Percentiles rank a stretch among this genome's conserved stretches.
These are phyloP conservation scores for Leptoclinus maculatus DNA, from an alignment of 2,797 vertebrate genomes.

Conservation along the genomic window DNA sequence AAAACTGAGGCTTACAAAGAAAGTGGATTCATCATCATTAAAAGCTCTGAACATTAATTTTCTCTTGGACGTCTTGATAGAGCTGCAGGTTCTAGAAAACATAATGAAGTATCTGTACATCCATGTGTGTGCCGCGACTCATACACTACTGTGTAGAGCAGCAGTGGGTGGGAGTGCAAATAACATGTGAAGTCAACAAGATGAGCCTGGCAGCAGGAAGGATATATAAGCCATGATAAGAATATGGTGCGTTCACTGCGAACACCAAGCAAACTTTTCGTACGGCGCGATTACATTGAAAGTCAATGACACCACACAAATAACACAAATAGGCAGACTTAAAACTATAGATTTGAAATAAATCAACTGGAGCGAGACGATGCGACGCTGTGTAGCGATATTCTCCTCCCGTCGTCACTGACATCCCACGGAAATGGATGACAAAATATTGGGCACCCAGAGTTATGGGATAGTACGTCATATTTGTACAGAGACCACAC, in stretches of 20 bases:
- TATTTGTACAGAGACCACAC: no score
- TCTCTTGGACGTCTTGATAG: slow-evolving; percentile 7
- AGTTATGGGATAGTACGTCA: no score
- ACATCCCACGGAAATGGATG: background rate
- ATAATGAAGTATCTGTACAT: slow-evolving; percentile 21
- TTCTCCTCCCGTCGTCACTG: background rate
- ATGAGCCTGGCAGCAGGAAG: background rate
- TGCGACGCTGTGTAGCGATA: no score
- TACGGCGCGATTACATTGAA: no score
- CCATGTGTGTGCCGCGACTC: slow-evolving; percentile 7
- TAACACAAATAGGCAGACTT: no score
- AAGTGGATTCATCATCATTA: slow-evolving; percentile 16
- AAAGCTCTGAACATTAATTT: slow-evolving; percentile 18
- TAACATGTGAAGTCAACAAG: slow-evolving; percentile 30
- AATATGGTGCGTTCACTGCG: no score
- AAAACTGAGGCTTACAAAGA: background rate
- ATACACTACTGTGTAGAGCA: slow-evolving; percentile 6
- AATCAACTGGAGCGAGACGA: no score
- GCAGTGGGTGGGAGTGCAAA: slow-evolving; percentile 12
- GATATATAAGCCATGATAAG: slow-evolving; percentile 23
- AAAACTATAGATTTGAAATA: no score
- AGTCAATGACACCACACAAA: no score
- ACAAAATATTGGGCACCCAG: background rate
- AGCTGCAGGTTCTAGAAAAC: slow-evolving; percentile 28
- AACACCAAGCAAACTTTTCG: no score